phyloP scores from a whole-genome alignment of 2,888 invertebrate species.

The Yponomeuta cagnagella region DNA sequence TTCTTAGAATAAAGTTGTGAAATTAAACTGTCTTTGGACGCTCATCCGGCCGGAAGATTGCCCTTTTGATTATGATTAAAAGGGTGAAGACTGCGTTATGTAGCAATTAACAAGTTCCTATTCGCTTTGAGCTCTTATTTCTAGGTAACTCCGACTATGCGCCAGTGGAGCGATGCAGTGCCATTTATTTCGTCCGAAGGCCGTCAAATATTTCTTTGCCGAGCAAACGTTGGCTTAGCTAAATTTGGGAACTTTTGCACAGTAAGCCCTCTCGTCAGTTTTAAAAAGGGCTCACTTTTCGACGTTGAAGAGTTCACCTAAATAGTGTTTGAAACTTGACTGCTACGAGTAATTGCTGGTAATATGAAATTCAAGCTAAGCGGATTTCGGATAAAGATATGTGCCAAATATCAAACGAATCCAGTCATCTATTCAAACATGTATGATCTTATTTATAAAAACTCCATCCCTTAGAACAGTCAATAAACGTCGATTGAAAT shows the following conservation, averaged over 20 bases:
- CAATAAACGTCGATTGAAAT: no score
- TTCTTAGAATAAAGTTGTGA: slow-evolving; percentile 26
- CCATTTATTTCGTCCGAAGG: background rate
- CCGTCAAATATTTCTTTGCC: slow-evolving; percentile 9
- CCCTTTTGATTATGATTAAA: slow-evolving; percentile 72
- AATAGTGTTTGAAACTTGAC: no score
- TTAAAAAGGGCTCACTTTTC: background rate
- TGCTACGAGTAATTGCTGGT: no score
- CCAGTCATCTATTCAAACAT: no score
- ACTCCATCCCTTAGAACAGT: no score
- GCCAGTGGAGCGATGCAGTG: slow-evolving; percentile 6
- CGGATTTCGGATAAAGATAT: no score
- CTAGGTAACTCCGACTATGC: slow-evolving; percentile 24
- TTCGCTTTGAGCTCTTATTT: slow-evolving; percentile 47
- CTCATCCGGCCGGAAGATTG: slow-evolving; percentile 70
- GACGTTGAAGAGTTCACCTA: background rate
- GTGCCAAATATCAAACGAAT: no score
- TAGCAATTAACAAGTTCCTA: slow-evolving; percentile 65
- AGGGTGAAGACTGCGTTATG: slow-evolving; percentile 72
- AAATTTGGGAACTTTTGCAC: slow-evolving; percentile 12
- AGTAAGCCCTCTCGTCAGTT: background rate
- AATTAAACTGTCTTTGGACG: slow-evolving; percentile 36
- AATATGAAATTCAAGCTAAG: no score
- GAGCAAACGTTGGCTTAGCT: slow-evolving; percentile 15
- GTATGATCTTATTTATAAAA: no score